phyloP scores from a whole-genome alignment of 2,797 vertebrate species.

The Cephalopachus bancanus region DNA sequence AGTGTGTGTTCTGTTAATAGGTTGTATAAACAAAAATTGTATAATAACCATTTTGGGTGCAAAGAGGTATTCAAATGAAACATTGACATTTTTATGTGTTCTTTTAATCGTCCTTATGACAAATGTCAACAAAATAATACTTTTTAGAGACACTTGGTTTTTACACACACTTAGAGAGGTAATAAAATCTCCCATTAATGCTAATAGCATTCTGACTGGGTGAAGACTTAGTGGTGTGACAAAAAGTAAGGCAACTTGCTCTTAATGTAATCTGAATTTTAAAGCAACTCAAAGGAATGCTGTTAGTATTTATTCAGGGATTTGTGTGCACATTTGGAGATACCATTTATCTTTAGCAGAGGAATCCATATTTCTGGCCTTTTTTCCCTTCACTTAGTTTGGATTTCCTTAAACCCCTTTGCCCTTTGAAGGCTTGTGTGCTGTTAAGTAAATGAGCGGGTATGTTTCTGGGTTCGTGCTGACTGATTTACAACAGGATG shows the following conservation, averaged over 20 bases:
- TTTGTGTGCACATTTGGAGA: conserved; percentile 16
- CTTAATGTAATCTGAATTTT: conserved; percentile 40
- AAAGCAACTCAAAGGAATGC: conserved; percentile 33
- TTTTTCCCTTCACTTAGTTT: not conserved
- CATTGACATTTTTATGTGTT: conserved; percentile 69
- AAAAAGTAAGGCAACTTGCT: conserved; percentile 41
- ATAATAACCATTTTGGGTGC: conserved; percentile 19
- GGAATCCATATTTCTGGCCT: conserved; percentile 21
- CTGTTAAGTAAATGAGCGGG: conserved; percentile 55
- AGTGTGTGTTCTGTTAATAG: not conserved
- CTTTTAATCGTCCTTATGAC: conserved; percentile 76
- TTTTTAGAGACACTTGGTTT: conserved; percentile 76
- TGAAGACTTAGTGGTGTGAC: conserved; percentile 41
- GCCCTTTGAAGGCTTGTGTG: conserved; percentile 39
- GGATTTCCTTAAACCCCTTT: conserved; percentile 61
- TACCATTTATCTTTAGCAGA: conserved; percentile 45
- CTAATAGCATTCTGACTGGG: conserved; percentile 58
- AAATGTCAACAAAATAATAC: conserved; percentile 77
- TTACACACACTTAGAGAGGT: conserved; percentile 66
- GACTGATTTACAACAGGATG: conserved; percentile 66
- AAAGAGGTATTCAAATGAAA: conserved; percentile 20
- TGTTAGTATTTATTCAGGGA: conserved; percentile 32
- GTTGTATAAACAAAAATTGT: not conserved
- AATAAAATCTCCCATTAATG: conserved; percentile 74
- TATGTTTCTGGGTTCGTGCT: not conserved